A percentile compares a stretch with the other conserved stretches of the same genome.
Evolutionary conservation across 2,797 vertebrate species (phyloP).

Genomic region (Hylomyscus alleni): DNA sequence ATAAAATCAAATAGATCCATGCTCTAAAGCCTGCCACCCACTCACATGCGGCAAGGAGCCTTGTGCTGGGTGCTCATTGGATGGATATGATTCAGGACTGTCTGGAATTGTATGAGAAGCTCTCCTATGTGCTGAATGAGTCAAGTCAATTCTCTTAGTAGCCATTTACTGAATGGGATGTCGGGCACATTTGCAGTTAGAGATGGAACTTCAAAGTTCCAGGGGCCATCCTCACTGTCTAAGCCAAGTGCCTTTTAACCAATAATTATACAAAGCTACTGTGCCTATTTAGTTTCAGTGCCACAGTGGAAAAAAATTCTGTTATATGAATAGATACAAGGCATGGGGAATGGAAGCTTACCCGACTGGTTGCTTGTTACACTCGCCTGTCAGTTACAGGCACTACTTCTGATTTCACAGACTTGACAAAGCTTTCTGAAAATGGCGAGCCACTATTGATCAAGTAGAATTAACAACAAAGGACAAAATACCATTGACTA

Average conservation of each 20-base stretch:
- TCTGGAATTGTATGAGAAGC: not conserved
- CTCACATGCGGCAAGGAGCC: not conserved
- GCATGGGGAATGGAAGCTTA: not conserved
- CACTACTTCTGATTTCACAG: not conserved
- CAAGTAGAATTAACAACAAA: slow-evolving; percentile 18
- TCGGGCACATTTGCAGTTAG: not conserved
- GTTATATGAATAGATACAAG: not conserved
- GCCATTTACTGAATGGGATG: not conserved
- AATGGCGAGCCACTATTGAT: not conserved
- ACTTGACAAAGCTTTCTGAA: not conserved
- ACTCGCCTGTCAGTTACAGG: not conserved
- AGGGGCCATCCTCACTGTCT: not conserved
- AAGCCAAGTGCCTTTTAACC: slow-evolving; percentile 18
- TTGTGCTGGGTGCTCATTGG: not conserved
- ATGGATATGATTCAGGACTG: not conserved
- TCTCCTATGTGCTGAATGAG: not conserved
- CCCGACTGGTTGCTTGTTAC: not conserved
- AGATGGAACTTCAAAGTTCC: not conserved
- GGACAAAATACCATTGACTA: not conserved
- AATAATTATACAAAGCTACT: slow-evolving; percentile 14
- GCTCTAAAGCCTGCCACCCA: not conserved
- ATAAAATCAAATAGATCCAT: not conserved
- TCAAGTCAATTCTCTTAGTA: not conserved
- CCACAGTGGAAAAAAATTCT: not conserved
- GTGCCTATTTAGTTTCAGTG: not conserved